Conservation (phyloP, 2,888 invertebrate genomes). For the Chymomyza procnemis region DNA sequence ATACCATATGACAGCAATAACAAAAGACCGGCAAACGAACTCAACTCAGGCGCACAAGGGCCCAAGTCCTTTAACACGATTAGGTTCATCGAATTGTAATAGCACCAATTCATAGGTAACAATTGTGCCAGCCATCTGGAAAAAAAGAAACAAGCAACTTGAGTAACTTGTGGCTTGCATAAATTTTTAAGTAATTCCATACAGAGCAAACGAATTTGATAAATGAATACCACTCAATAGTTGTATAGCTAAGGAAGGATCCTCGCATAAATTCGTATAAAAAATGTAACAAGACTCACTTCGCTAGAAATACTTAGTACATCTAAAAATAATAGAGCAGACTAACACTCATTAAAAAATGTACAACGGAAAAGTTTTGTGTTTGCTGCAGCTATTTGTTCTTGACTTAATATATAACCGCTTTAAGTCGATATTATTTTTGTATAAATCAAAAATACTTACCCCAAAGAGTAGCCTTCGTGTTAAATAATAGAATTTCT, state of each 20-base stretch:
- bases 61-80: slow-evolving; percentile 68
- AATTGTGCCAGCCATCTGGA: slow-evolving; percentile 82
- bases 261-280: too few relatives aligned
- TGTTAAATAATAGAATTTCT: slow-evolving; percentile 82
- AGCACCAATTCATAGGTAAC: slow-evolving; percentile 85
- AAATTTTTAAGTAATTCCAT: too few relatives aligned
- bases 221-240: too few relatives aligned
- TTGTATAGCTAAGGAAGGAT: too few relatives aligned
- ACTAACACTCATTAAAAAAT: too few relatives aligned
- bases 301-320: too few relatives aligned
- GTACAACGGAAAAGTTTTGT: too few relatives aligned
- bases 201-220: too few relatives aligned
- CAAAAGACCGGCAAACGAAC: slow-evolving; percentile 13
- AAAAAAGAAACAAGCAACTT: neutral
- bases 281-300: too few relatives aligned
- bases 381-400: too few relatives aligned
- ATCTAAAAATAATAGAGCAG: too few relatives aligned
- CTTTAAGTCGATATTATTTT: neutral
- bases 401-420: too few relatives aligned
- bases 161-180: neutral
- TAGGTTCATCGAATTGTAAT: slow-evolving; percentile 81
- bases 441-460: slow-evolving; percentile 39
- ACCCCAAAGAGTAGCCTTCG: slow-evolving; percentile 82
- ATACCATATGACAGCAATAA: slow-evolving; percentile 49
- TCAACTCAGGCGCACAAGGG: slow-evolving; percentile 64